A percentile compares a stretch with the other conserved stretches of the same genome.
These are phyloP conservation scores for Quadroppia sp. DNA, from an alignment of 2,888 invertebrate genomes.

Conservation along the genomic window DNA sequence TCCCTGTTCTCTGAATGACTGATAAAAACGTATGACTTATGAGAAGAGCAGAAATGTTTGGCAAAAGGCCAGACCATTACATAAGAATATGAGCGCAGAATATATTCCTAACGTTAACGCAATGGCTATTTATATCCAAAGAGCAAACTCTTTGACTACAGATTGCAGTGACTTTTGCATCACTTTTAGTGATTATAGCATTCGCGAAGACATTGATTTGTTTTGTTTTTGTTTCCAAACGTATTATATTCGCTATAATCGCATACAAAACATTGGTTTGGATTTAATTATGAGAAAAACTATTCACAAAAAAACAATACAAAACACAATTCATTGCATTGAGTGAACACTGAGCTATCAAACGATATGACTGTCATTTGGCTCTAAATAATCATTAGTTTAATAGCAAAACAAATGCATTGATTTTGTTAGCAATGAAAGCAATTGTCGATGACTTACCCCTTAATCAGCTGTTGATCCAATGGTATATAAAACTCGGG, in stretches of 20 bases:
- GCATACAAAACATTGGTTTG: slow-evolving; percentile 1
- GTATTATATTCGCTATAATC: not conserved
- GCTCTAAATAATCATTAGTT: no score
- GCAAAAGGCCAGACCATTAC: slow-evolving; percentile 22
- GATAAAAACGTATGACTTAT: slow-evolving; percentile 21
- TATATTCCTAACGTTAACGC: not conserved
- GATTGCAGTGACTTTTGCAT: slow-evolving; percentile 32
- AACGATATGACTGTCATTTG: no score
- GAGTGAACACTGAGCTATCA: no score
- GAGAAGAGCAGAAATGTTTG: not conserved
- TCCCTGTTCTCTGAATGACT: slow-evolving; percentile 8
- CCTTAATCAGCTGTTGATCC: not conserved
- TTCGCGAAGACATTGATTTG: slow-evolving; percentile 20
- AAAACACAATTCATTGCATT: no score
- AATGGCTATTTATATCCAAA: slow-evolving; percentile 4
- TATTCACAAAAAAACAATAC: no score
- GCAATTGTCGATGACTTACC: no score
- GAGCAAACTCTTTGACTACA: not conserved
- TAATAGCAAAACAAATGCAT: no score
- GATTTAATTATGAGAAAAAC: no score
- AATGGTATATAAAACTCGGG: not conserved
- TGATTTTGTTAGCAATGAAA: no score
- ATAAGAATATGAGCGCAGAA: not conserved
- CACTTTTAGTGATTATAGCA: slow-evolving; percentile 6
- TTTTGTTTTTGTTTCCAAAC: slow-evolving; percentile 11